Conservation (phyloP, 2,113 vertebrate genomes). For the Sinocyclocheilus anshuiensis region DNA sequence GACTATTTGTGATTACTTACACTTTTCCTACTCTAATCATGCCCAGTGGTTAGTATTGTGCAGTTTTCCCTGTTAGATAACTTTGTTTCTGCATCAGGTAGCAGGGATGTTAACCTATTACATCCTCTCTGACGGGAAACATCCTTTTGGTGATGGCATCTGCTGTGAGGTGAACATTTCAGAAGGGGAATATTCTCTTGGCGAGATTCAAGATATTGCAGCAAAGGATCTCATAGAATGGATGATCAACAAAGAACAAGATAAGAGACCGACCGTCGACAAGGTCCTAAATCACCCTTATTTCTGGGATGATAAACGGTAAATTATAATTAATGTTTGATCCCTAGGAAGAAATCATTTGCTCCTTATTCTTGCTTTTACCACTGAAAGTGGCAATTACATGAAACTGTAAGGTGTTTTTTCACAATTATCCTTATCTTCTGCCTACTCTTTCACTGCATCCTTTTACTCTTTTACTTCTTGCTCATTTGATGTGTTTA, state of each 20-base stretch:
- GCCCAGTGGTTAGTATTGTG: not conserved
- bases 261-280: not conserved
- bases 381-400: not conserved
- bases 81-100: conserved; percentile 3
- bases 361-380: not conserved
- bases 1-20: not conserved
- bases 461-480: not conserved
- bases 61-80: not conserved
- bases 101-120: conserved; percentile 39
- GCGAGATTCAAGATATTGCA: not conserved
- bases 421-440: not conserved
- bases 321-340: not conserved
- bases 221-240: conserved; percentile 36
- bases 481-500: not conserved
- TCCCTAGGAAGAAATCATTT: not conserved
- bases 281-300: conserved; percentile 28
- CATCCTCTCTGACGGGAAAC: conserved; percentile 39
- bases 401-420: not conserved
- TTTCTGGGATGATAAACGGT: conserved; percentile 40
- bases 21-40: not conserved
- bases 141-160: conserved; percentile 21
- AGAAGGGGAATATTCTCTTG: not conserved
- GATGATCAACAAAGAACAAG: conserved; percentile 19
- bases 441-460: not conserved
- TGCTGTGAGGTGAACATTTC: not conserved